Percentiles rank a stretch among this genome's conserved stretches.
These are phyloP conservation scores for Haliclona indistincta DNA, from an alignment of 37 sponge, comb jelly and placozoan genomes.

Conservation along the genomic window DNA sequence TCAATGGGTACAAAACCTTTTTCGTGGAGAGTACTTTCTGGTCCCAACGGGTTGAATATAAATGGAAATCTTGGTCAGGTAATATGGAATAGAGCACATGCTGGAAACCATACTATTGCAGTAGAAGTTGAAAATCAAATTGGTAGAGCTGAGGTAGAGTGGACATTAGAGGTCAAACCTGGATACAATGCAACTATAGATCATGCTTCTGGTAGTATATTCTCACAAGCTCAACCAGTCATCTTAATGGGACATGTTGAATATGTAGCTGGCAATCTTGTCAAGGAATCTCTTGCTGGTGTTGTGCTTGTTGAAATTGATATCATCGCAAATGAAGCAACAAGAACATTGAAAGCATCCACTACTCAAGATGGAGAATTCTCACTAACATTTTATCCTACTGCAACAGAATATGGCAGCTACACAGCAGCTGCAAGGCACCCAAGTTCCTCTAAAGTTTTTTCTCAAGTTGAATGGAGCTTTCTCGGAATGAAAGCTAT, in stretches of 20 bases:
- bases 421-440: slow-evolving; percentile 28
- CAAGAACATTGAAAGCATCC: slow-evolving; percentile 8
- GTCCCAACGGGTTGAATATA: slow-evolving; percentile 15
- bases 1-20: slow-evolving; percentile 29
- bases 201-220: slow-evolving; percentile 1
- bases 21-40: slow-evolving; percentile 15
- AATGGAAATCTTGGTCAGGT: slow-evolving; percentile 1
- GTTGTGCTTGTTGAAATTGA: slow-evolving; percentile 38
- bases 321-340: background rate
- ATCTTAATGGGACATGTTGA: too few species aligned
- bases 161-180: slow-evolving; percentile 10
- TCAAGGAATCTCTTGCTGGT: slow-evolving; percentile 3
- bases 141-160: slow-evolving; percentile 1
- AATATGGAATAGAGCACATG: slow-evolving; percentile 19
- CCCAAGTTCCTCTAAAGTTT: background rate
- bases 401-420: slow-evolving; percentile 30
- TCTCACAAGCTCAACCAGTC: slow-evolving; percentile 10
- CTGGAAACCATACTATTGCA: slow-evolving; percentile 35
- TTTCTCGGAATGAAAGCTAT: slow-evolving; percentile 31
- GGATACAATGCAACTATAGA: slow-evolving; percentile 24
- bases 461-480: background rate
- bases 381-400: slow-evolving; percentile 16
- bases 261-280: background rate
- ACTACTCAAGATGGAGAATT: slow-evolving; percentile 15
- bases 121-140: slow-evolving; percentile 15